Conservation (phyloP, 2,797 vertebrate species). For the Emys orbicularis region DNA sequence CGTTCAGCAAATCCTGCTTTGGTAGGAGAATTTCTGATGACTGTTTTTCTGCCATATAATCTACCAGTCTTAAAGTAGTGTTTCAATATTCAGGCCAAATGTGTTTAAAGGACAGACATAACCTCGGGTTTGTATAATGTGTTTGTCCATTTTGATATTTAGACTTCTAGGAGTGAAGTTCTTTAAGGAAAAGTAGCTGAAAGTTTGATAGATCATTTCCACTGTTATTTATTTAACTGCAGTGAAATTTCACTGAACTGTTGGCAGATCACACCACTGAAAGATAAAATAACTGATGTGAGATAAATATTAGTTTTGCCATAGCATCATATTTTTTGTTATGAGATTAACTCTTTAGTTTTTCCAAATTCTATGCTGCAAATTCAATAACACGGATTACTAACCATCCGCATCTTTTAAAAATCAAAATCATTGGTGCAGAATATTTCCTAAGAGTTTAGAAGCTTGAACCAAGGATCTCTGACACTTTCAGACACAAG, state of each 20-base stretch:
- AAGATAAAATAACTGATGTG: neutral
- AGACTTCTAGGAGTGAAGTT: neutral
- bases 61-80: neutral
- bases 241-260: neutral
- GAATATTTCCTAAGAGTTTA: neutral
- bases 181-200: neutral
- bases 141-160: neutral
- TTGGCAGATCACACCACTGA: neutral
- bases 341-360: neutral
- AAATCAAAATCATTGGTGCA: neutral
- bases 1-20: rapidly evolving
- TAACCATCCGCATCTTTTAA: neutral
- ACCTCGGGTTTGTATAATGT: neutral
- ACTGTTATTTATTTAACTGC: neutral
- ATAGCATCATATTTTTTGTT: neutral
- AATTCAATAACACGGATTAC: neutral
- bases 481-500: rapidly evolving
- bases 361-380: neutral
- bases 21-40: neutral
- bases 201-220: neutral
- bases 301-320: neutral
- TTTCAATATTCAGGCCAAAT: neutral
- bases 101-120: neutral
- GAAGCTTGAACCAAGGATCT: neutral
- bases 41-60: neutral